These are phyloP conservation scores for Lacanobia wlatinum DNA, from an alignment of 2,888 invertebrate species.

Conservation along the genomic window DNA sequence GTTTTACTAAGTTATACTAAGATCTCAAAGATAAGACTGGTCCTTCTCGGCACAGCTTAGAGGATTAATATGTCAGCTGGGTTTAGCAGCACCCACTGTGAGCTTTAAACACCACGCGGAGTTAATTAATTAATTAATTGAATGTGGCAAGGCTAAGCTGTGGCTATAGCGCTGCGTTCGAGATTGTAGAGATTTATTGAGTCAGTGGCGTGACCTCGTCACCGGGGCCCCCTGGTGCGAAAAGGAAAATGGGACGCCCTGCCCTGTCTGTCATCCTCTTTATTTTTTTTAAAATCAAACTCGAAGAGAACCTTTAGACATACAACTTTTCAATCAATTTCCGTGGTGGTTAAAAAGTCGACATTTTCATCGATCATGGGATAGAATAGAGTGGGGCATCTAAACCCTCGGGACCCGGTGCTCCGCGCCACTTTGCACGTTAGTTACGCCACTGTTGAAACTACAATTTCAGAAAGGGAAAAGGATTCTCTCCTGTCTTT, in stretches of 20 bases:
- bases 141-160: slow-evolving; percentile 1
- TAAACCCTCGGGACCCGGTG: neutral
- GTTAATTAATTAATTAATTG: slow-evolving; percentile 29
- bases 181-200: neutral
- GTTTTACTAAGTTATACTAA: neutral
- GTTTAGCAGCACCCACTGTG: slow-evolving; percentile 1
- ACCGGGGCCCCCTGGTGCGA: neutral
- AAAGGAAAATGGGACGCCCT: neutral
- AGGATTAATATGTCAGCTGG: slow-evolving; percentile 17
- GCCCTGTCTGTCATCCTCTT: neutral
- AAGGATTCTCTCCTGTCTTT: neutral
- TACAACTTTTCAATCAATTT: too few species aligned
- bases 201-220: too few species aligned
- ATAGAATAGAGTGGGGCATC: neutral
- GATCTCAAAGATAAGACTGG: neutral
- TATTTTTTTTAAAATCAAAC: too few species aligned
- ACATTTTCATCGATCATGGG: too few species aligned
- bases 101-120: neutral
- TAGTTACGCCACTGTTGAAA: neutral
- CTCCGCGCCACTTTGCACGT: neutral
- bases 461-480: neutral
- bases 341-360: too few species aligned
- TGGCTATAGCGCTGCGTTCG: neutral
- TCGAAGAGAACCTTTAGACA: too few species aligned
- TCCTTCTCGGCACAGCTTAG: neutral